Evolutionary conservation across 2,113 vertebrate genomes (phyloP).

Genomic region (Nothocercus julius): DNA sequence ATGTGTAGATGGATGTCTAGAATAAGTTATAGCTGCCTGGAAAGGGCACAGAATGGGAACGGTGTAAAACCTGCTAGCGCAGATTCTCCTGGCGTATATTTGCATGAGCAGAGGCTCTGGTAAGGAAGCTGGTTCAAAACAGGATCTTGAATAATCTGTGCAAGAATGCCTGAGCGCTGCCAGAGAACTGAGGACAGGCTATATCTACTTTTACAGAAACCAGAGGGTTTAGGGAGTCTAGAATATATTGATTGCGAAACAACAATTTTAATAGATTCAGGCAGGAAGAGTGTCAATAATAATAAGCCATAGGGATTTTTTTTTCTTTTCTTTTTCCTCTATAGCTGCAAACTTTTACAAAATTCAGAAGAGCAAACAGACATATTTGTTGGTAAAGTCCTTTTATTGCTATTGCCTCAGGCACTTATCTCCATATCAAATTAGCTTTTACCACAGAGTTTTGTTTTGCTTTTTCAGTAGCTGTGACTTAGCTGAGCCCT

Average conservation of each 20-base stretch:
- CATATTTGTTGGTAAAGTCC: not conserved
- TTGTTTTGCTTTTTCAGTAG: constrained; percentile 11
- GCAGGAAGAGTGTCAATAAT: not conserved
- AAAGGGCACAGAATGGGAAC: not conserved
- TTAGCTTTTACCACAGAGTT: not conserved
- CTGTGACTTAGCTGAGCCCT: not conserved
- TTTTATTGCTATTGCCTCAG: not conserved
- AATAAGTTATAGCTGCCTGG: not conserved
- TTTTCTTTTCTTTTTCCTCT: rapidly evolving
- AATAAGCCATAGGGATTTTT: not conserved
- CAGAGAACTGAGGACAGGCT: not conserved
- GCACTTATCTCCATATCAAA: not conserved
- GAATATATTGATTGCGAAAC: not conserved
- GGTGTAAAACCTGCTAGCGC: not conserved
- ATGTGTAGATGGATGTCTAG: not conserved
- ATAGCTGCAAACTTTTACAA: not conserved
- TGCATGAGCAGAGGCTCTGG: not conserved
- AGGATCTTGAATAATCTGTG: not conserved
- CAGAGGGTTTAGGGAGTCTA: not conserved
- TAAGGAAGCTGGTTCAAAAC: not conserved
- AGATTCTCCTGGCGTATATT: not conserved
- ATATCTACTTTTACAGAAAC: not conserved
- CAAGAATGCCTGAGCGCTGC: not conserved
- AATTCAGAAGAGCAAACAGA: not conserved
- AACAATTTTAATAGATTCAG: not conserved